Evolutionary conservation across 2,888 invertebrate species (phyloP).

Genomic region (Coremacera marginata): DNA sequence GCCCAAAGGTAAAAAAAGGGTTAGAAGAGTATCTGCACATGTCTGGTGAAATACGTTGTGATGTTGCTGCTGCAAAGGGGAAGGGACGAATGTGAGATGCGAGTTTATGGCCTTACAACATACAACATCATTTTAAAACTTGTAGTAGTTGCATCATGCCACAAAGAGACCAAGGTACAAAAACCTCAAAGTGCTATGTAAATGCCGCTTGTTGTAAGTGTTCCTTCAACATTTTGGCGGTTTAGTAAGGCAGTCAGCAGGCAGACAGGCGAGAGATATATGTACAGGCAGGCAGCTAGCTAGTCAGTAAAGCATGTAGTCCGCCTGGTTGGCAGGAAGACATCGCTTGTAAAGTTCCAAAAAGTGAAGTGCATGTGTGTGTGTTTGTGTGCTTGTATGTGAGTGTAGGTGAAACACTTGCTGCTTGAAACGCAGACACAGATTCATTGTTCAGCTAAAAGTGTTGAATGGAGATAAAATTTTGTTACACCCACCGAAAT

Average conservation of each 20-base stretch:
- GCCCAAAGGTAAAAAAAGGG: neutral
- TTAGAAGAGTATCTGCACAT: neutral
- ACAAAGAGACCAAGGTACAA: constrained; percentile 16
- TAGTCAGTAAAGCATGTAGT: neutral
- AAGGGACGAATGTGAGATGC: neutral
- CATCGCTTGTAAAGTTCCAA: neutral
- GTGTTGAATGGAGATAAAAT: constrained; percentile 24
- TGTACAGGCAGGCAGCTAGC: neutral
- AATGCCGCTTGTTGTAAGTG: constrained; percentile 23
- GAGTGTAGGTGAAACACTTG: neutral
- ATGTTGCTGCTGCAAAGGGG: neutral
- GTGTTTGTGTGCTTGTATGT: neutral
- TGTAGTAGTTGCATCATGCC: neutral
- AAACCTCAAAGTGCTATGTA: constrained; percentile 26
- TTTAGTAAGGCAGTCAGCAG: neutral
- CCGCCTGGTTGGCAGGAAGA: neutral
- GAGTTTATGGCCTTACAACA: neutral
- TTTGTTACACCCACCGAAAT: constrained; percentile 24
- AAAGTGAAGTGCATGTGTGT: neutral
- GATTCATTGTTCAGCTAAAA: neutral
- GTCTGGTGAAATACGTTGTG: neutral
- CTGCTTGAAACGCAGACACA: constrained; percentile 3
- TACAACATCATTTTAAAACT: constrained; percentile 2
- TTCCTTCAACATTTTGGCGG: constrained; percentile 18
- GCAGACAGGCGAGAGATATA: neutral